A percentile compares a stretch with the other conserved stretches of the same genome.
Conservation (phyloP, 1,140 invertebrate species). For the Cylas formicarius region DNA sequence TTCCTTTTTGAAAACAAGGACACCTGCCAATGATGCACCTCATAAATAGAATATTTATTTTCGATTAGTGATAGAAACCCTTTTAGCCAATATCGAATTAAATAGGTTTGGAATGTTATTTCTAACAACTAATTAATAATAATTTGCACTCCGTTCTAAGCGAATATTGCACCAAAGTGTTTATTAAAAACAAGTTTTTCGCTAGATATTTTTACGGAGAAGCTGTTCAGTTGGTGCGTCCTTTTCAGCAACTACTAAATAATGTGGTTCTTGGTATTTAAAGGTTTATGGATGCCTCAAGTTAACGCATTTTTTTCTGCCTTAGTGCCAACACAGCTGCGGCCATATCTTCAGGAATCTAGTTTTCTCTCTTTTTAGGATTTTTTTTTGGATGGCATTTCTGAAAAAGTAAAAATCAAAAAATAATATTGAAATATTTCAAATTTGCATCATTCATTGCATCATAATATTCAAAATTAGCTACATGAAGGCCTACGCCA, state of each 20-base stretch:
- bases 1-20: constrained; percentile 8
- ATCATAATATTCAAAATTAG: too few relatives aligned
- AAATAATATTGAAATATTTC: too few relatives aligned
- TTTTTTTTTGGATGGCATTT: too few relatives aligned
- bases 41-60: constrained; percentile 5
- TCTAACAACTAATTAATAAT: constrained; percentile 6
- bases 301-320: constrained; percentile 1
- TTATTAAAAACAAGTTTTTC: constrained; percentile 8
- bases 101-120: constrained; percentile 13
- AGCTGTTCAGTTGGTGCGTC: constrained; percentile 1
- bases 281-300: constrained; percentile 9
- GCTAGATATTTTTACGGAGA: constrained; percentile 7
- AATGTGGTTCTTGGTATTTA: constrained; percentile 5
- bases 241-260: too few relatives aligned
- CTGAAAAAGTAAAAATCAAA: too few relatives aligned
- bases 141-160: constrained; percentile 2
- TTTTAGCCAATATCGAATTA: constrained; percentile 3
- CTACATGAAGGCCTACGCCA: too few relatives aligned
- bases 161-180: constrained; percentile 6
- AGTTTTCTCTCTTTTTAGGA: too few relatives aligned
- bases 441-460: too few relatives aligned
- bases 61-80: too few relatives aligned
- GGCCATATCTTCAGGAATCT: too few relatives aligned
- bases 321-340: not conserved
- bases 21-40: constrained; percentile 11